Base-by-base conservation (phyloP, 2,888 invertebrate species). In the Pseudococcus jackbeardsleyi region DNA sequence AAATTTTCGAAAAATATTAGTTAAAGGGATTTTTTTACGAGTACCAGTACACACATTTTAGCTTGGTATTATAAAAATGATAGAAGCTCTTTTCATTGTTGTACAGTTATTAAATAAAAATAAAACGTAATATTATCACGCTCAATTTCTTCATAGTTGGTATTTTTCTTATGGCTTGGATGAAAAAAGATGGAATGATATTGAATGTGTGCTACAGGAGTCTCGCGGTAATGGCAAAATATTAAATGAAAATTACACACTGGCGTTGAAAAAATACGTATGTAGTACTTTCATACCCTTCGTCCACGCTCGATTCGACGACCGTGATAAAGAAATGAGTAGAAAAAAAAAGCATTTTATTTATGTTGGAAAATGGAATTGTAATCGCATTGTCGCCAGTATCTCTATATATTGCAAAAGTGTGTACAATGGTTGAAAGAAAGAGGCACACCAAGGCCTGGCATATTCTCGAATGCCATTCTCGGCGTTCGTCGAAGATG, bases 381-480 rank as follows among this genome's bases (percentile, higher is more conserved):
- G 72, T 72, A 72, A 72, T 72, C 72, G 72, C 72, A 72, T 72
- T 39, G 72, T 72, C 72, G 72, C 72, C 72, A 72, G 72, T 72
- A 72, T 72, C 72, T 17, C 50, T 50, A 1, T 50, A 50, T 50
- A 50, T 12, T 50, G 50, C 15, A 68, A 22, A 26, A 68, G 19
- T 64, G 64, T 17, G n/a, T 64, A 64, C 64, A 64, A 64, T 19
- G 15, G 7, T 64, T 68, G 9, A 1, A 11, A 72, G 72, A 33
- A n/a, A 7, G 9, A 59, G 59, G 59, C 59, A 59, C 19, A 59
- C 59, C 59, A n/a, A 59, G 59, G 59, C 59, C 12, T 59, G 19
- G 59, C 19, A 59, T 19, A 59, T 59, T 59, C 59, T n/a, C 59
- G 19, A n/a, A 59, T 59, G 59, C n/a, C 59, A 59, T 59, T 59